Evolutionary conservation across 2,797 vertebrate species (phyloP), one percentile per base, ranked within the genome.

Genomic region (Eidolon dupreanum): DNA sequence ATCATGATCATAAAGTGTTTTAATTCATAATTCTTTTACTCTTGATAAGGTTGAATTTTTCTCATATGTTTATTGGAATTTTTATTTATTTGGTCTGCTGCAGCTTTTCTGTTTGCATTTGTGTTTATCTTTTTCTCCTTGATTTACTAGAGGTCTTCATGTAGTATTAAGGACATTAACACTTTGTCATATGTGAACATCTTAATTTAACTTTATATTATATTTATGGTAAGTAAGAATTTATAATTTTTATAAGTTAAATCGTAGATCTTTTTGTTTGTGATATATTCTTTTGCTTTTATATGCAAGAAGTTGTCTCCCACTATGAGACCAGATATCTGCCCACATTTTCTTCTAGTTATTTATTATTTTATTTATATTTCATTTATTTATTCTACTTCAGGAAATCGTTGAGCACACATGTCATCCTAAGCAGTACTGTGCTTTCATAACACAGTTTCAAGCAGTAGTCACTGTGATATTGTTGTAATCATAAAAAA

Each of bases 1-100:
- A 61, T 88, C 81, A 85, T 78, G 11, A 88, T 38, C 73, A 86
- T 70, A 93, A 95, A 59, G n/a, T 68, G 0, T 61, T 96, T 92
- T 65, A 82, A 93, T 83, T 79, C 79, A 4, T 78, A 82, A 90
- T 70, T 73, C 7, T 1, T 75, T 83, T 93, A 63, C 49, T 75
- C 17, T 61, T 82, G 57, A 46, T 43, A 8, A 92, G 16, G 31
- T 59, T 93, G 16, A 31, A 46, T 66, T 66, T 91, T 92, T 82
- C 22, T 78, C 43, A 26, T 26, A 15, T 59, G 22, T 84, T 89
- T 75, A 38, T 63, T 89, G 3, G 43, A 75, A 77, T 92, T 83
- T 38, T 2, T 8, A 0, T 33, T 31, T 75, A 70, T 85, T 24
- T 8, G 79, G 17, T 86, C 61, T 84, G 6, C 85, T 55, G 43